Base-by-base conservation (phyloP, 2,888 invertebrate species). In the Opisthograptis luteolata region DNA sequence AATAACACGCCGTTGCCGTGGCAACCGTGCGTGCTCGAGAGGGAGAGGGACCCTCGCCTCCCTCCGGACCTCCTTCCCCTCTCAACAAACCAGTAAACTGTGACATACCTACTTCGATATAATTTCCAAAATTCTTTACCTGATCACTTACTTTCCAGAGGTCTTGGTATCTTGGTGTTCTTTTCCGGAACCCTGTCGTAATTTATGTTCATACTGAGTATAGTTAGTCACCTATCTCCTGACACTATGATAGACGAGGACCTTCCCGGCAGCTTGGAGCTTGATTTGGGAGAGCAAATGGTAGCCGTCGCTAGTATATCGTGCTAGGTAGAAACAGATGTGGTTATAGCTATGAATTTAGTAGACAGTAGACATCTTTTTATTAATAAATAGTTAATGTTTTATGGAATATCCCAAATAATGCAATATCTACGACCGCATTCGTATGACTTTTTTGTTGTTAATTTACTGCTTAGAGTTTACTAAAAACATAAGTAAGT, bases 1-100 rank as follows among this genome's bases (percentile, higher is more conserved):
- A 85, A 85, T 82, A 88, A 79, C 81, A 87, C 74, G 77, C 79
- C 60, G 89, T 90, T 74, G 74, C 63, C 79, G 87, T 88, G 77
- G 73, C 73, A 79, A 89, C 88, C 49, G 66, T 68, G 68, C 76
- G 70, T 69, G 68, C 69, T 68, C 67, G 62, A 73, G 76, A 81
- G 80, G 85, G n/a, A n/a, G n/a, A n/a, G n/a, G 87, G 78, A 73
- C 74, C 57, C 55, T 51, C 41, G 66, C 78, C 75, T 71, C 75
- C 80, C 81, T 78, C 67, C 63, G 76, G 17, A 20, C 39, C 28
- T 28, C 25, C 22, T 40, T 40, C 44, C 76, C 79, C 76, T 78
- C 70, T 65, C 65, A 63, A 68, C 66, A 78, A n/a, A 81, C 87
- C 88, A 87, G 72, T 70, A 70, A 67, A 73, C 58, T 65, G 60